These are phyloP conservation scores for Enhydra lutris DNA, from an alignment of 2,113 vertebrate species.

Conservation along the genomic window DNA sequence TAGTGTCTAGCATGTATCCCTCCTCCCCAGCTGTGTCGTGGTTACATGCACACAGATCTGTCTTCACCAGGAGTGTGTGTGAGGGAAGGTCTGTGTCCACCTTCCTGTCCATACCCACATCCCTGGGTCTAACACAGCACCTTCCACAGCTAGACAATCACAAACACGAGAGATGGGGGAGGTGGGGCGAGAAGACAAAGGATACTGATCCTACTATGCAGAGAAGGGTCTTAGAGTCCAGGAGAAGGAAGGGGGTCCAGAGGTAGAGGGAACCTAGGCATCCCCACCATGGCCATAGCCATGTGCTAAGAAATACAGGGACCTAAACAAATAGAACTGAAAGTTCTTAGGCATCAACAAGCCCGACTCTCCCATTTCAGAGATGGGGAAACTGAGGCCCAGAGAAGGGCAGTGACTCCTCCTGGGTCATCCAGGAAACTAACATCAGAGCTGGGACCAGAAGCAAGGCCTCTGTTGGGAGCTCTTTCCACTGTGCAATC, in stretches of 20 bases:
- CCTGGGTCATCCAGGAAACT: background rate
- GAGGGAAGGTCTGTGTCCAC: background rate
- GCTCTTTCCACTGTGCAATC: background rate
- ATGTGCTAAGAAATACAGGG: background rate
- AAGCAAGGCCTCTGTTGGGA: background rate
- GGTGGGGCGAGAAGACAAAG: background rate
- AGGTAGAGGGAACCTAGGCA: rapidly evolving
- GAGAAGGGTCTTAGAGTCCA: too few relatives aligned
- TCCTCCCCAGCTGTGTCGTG: background rate
- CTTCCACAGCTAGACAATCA: background rate
- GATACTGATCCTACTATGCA: background rate
- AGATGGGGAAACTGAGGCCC: background rate
- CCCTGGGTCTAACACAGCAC: background rate
- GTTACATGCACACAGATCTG: rapidly evolving
- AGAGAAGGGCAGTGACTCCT: background rate
- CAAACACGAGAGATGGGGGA: background rate
- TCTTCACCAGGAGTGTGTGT: background rate
- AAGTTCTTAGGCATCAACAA: background rate
- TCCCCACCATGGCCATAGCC: background rate
- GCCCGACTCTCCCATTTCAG: background rate
- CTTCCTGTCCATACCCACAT: rapidly evolving
- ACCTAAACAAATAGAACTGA: background rate
- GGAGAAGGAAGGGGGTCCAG: background rate
- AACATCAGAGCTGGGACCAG: background rate
- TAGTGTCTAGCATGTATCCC: rapidly evolving